phyloP scores from a whole-genome alignment of 1,140 invertebrate species.

The Drosophila nannoptera region DNA sequence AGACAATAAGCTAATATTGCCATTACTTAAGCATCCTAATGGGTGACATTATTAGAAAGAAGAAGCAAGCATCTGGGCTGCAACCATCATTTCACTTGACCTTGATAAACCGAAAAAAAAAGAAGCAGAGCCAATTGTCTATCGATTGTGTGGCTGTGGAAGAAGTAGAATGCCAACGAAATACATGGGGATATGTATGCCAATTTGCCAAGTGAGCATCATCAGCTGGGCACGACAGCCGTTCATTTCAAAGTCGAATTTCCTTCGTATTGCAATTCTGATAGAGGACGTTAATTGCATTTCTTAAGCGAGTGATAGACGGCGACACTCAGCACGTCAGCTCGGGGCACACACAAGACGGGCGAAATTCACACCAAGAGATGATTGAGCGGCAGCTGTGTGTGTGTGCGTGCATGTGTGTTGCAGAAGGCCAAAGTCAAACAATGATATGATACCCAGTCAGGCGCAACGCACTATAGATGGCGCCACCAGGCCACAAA shows the following conservation, averaged over 20 bases:
- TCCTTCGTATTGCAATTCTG: conserved; percentile 52
- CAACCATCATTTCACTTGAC: too few species aligned
- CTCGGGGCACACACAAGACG: conserved; percentile 43
- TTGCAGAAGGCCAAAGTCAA: conserved; percentile 28
- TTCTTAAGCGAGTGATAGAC: conserved; percentile 58
- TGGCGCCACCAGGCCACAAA: conserved; percentile 19
- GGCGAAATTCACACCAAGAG: conserved; percentile 65
- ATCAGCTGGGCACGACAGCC: conserved; percentile 17
- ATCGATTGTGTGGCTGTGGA: too few species aligned
- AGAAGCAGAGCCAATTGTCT: too few species aligned
- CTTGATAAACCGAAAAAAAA: too few species aligned
- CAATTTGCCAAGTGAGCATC: conserved; percentile 9
- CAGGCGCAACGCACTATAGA: conserved; percentile 7
- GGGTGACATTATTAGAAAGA: too few species aligned
- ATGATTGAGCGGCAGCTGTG: conserved; percentile 16
- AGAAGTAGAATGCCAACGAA: not conserved
- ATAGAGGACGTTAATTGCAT: conserved; percentile 70
- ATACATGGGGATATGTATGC: not conserved
- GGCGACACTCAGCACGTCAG: conserved; percentile 50
- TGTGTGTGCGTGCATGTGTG: conserved; percentile 9
- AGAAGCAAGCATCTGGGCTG: too few species aligned
- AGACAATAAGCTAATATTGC: conserved; percentile 20
- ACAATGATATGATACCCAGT: conserved; percentile 8
- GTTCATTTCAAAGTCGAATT: conserved; percentile 53
- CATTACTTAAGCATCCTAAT: not conserved